Evolutionary conservation across 2,797 vertebrate species (phyloP).

Genomic region (Clarias fuscus): DNA sequence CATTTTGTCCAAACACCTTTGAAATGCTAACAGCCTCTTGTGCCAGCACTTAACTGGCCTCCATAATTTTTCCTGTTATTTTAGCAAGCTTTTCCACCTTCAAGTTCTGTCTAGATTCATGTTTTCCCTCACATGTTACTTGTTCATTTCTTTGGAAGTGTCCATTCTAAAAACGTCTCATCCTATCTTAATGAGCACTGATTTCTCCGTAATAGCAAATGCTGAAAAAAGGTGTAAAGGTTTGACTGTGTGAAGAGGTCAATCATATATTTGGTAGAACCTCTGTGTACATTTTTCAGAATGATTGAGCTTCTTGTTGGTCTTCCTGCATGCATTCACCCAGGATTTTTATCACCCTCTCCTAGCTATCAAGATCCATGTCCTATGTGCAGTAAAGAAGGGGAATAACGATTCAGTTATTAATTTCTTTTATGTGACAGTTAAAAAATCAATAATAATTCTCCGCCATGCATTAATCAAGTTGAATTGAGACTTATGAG

Average conservation of each 20-base stretch:
- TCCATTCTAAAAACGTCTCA: background rate
- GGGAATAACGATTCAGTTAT: too few relatives aligned
- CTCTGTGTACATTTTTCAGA: background rate
- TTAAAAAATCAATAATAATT: too few relatives aligned
- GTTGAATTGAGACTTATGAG: too few relatives aligned
- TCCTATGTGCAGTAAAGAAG: too few relatives aligned
- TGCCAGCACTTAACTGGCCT: slow-evolving; percentile 46
- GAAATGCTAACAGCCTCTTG: slow-evolving; percentile 61
- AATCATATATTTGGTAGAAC: background rate
- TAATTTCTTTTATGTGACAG: too few relatives aligned
- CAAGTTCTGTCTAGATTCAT: background rate
- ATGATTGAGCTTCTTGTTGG: background rate
- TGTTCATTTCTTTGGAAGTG: background rate
- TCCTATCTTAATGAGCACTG: background rate
- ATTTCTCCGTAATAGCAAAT: background rate
- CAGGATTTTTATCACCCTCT: background rate
- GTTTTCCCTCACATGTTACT: background rate
- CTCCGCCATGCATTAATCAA: too few relatives aligned
- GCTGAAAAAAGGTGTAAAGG: too few relatives aligned
- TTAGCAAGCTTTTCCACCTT: background rate
- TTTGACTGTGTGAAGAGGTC: background rate
- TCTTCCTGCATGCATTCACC: background rate
- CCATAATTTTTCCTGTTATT: background rate
- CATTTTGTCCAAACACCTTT: slow-evolving; percentile 53
- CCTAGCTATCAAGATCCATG: background rate